Evolutionary conservation across 92 coral and sea anemone genomes (phyloP), one percentile per base, ranked within the genome.

Genomic region (Epizoanthus ramosus): DNA sequence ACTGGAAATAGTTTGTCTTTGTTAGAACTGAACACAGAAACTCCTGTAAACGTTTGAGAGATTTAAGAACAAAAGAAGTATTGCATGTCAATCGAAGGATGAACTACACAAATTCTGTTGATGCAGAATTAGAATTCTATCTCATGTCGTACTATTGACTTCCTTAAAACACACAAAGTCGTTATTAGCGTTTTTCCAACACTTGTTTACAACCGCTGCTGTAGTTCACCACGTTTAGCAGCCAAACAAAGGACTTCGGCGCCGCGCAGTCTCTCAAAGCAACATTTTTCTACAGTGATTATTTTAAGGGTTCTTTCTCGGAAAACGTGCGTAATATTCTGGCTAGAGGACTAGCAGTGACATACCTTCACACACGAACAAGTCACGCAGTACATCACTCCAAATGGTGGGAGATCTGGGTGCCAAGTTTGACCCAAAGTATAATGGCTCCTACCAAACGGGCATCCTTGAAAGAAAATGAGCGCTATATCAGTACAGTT

Each of bases 291-390:
- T 75, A 16, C 68, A 23, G 23, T 8, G n/a, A 19, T 8, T 24
- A 21, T 74, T 31, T 31, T 47, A 57, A 17, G 8, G 24, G 17
- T 8, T 73, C 41, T 6, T 14, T 47, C 54, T 47, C 54, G 54
- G 54, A 2, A 47, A 15, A 43, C 4, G 17, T 14, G 15, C 8
- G 47, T 67, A 33, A 67, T 41, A 18, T 24, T 67, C 71, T 14
- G 6, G 15, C n/a, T 50, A 22, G 22, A 22, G 39, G 45, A 47
- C 19, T 58, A 18, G 3, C 23, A 47, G 59, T 10, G 33, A 39
- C 47, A 41, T 75, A 91, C 97, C 93, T 85, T 86, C 3, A 57
- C 68, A 73, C 97, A 93, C n/a, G 93, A 86, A 69, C 97, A 93
- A 1, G 79, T 80, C 13, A 91, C 91, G 74, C 97, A 93, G 60